phyloP scores from a whole-genome alignment of 2,888 invertebrate genomes.

The Therioaphis trifolii region DNA sequence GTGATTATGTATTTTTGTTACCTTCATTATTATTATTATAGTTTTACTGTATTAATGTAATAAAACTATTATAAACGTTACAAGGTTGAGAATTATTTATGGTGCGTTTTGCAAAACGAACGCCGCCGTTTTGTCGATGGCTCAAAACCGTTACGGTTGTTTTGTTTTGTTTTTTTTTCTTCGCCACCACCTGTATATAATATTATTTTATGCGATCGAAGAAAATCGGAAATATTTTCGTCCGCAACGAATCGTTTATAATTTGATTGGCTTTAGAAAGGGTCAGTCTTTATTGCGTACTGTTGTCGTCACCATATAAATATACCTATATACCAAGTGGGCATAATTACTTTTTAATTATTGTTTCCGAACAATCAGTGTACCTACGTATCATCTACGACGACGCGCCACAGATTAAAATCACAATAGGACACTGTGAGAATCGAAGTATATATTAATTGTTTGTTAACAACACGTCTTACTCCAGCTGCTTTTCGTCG shows the following conservation, averaged over 20 bases:
- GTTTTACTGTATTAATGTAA: background rate
- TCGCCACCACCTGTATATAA: no score
- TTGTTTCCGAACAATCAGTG: background rate
- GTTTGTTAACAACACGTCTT: no score
- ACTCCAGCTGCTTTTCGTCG: no score
- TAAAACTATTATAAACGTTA: background rate
- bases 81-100: constrained; percentile 2
- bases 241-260: background rate
- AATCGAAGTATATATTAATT: constrained; percentile 4
- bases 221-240: no score
- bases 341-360: constrained; percentile 20
- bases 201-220: no score
- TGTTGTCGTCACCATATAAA: no score
- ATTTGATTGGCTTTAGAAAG: background rate
- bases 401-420: background rate
- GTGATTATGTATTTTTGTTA: background rate
- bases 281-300: no score
- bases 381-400: background rate
- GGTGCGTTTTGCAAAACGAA: background rate
- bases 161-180: no score
- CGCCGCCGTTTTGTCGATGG: background rate
- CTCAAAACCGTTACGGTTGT: background rate
- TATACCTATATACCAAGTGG: no score
- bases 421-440: background rate
- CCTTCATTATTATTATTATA: background rate